Percentiles rank a stretch among this genome's conserved stretches.
phyloP scores from a whole-genome alignment of 2,888 invertebrate genomes.

The Endomychus coccineus region DNA sequence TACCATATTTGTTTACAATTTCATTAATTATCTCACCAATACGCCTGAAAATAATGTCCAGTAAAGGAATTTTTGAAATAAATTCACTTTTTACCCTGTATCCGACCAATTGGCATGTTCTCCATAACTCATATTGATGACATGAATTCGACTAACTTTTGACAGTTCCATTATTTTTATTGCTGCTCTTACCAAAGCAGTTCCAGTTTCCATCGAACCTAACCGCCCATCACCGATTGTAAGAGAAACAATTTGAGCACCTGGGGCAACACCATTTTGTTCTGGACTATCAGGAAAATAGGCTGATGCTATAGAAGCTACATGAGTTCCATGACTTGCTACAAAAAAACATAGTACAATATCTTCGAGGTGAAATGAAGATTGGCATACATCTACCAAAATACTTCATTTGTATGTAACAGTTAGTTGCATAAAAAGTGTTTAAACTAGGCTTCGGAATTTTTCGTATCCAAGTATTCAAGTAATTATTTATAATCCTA shows the following conservation, averaged over 20 bases:
- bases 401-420: no score
- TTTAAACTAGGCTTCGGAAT: no score
- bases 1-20: conserved; percentile 84
- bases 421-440: no score
- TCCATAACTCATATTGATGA: conserved; percentile 98
- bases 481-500: no score
- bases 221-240: conserved; percentile 91
- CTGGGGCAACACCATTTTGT: conserved; percentile 91
- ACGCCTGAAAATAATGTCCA: conserved; percentile 51
- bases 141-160: conserved; percentile 60
- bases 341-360: no score
- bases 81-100: conserved; percentile 73
- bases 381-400: no score
- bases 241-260: conserved; percentile 87
- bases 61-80: conserved; percentile 1
- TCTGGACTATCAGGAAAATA: conserved; percentile 81
- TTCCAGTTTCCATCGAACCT: conserved; percentile 95
- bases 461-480: no score
- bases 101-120: conserved; percentile 91
- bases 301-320: conserved; percentile 92
- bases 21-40: conserved; percentile 78
- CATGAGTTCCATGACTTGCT: conserved; percentile 97
- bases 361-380: no score
- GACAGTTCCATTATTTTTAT: conserved; percentile 73
- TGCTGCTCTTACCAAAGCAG: conserved; percentile 86